phyloP scores from a whole-genome alignment of 1,140 invertebrate genomes.

The Aphelinus certus region DNA sequence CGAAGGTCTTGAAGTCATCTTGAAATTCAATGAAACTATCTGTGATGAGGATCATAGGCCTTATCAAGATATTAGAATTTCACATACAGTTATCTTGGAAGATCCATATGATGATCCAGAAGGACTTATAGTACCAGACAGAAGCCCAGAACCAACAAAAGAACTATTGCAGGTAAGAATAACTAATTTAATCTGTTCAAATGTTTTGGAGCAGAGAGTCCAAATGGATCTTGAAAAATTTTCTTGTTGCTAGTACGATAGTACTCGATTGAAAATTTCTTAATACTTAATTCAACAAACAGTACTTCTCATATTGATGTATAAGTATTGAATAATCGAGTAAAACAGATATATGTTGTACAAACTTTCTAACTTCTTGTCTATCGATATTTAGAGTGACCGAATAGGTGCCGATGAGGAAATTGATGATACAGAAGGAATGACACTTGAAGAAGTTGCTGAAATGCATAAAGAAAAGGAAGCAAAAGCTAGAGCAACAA shows the following conservation, averaged over 20 bases:
- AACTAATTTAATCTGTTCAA: no score
- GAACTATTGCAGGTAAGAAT: constrained; percentile 74
- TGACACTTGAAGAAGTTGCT: constrained; percentile 82
- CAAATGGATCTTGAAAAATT: no score
- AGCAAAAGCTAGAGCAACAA: constrained; percentile 95
- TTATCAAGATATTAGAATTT: constrained; percentile 96
- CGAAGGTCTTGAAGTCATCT: constrained; percentile 91
- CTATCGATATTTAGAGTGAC: constrained; percentile 72
- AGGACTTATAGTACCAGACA: constrained; percentile 78
- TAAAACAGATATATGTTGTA: constrained; percentile 4
- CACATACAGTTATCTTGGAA: constrained; percentile 95
- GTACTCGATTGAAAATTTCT: no score
- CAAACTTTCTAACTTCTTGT: constrained; percentile 7
- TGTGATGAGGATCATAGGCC: constrained; percentile 92
- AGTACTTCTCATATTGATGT: not conserved
- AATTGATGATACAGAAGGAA: constrained; percentile 90
- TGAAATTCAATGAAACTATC: constrained; percentile 92
- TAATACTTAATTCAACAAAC: no score
- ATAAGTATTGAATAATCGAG: constrained; percentile 23
- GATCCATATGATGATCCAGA: constrained; percentile 95
- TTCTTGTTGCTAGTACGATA: no score
- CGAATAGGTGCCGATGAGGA: constrained; percentile 95
- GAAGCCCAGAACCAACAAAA: constrained; percentile 88
- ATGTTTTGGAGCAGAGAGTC: no score
- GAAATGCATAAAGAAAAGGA: constrained; percentile 92